phyloP scores from a whole-genome alignment of 2,888 invertebrate genomes.

The Syrphus vitripennis region DNA sequence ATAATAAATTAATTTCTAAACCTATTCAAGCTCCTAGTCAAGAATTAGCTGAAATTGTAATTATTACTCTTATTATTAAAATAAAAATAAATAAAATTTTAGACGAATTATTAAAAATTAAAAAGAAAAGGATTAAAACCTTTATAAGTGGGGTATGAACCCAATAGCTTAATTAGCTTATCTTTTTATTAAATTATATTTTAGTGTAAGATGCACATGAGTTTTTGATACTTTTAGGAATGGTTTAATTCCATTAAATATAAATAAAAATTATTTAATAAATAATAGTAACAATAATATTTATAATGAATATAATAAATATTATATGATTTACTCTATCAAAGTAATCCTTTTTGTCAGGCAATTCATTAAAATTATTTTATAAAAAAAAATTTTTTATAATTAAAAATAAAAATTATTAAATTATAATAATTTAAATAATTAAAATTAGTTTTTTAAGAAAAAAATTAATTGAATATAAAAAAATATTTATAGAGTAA shows the following conservation, averaged over 20 bases:
- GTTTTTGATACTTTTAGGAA: slow-evolving; percentile 84
- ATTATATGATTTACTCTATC: slow-evolving; percentile 83
- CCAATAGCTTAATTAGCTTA: slow-evolving; percentile 83
- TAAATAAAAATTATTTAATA: slow-evolving; percentile 73
- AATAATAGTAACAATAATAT: no score
- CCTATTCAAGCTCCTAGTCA: slow-evolving; percentile 83
- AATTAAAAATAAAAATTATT: slow-evolving; percentile 15
- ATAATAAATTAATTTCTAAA: slow-evolving; percentile 85
- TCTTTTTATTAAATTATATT: slow-evolving; percentile 82
- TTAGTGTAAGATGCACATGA: slow-evolving; percentile 85
- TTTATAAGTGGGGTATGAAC: slow-evolving; percentile 82
- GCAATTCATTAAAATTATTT: slow-evolving; percentile 2
- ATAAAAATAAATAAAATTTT: slow-evolving; percentile 83
- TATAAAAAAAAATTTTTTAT: neutral
- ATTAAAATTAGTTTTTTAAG: slow-evolving; percentile 19
- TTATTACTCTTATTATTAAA: slow-evolving; percentile 81
- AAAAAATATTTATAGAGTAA: neutral
- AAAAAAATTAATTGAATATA: no score
- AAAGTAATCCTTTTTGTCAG: no score
- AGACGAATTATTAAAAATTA: slow-evolving; percentile 81
- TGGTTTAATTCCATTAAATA: slow-evolving; percentile 83
- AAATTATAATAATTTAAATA: slow-evolving; percentile 55
- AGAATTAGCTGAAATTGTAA: slow-evolving; percentile 81
- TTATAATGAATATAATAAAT: slow-evolving; percentile 73
- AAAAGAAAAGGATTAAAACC: slow-evolving; percentile 82